Percentiles rank a stretch among this genome's conserved stretches.
These are phyloP conservation scores for Solenopsis invicta DNA, from an alignment of 1,140 invertebrate species.

Conservation along the genomic window DNA sequence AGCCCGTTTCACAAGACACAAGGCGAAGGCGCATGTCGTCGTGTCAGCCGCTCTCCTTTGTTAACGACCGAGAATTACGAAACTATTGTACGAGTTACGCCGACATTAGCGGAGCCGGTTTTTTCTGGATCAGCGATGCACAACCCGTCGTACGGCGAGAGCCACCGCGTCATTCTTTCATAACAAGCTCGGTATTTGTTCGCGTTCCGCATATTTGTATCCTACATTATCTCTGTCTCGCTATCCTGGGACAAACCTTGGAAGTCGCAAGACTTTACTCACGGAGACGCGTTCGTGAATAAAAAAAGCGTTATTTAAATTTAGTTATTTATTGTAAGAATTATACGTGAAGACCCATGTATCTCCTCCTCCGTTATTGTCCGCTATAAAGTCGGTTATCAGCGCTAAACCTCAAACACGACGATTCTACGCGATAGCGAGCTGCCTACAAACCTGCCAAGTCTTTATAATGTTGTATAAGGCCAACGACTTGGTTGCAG, in stretches of 20 bases:
- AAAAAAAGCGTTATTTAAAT: neutral
- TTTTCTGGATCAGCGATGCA: constrained; percentile 46
- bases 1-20: constrained; percentile 62
- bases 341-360: neutral
- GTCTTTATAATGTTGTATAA: constrained; percentile 14
- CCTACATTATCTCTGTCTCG: constrained; percentile 4
- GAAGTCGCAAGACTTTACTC: neutral
- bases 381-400: constrained; percentile 12
- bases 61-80: constrained; percentile 58
- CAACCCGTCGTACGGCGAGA: neutral
- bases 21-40: constrained; percentile 38
- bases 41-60: constrained; percentile 58
- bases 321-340: neutral
- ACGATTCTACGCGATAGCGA: constrained; percentile 21
- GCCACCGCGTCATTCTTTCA: constrained; percentile 28
- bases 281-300: neutral
- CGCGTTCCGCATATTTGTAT: constrained; percentile 2
- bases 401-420: neutral
- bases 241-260: neutral
- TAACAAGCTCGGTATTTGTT: constrained; percentile 28
- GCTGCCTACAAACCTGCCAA: neutral
- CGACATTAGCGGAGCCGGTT: constrained; percentile 13
- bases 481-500: neutral
- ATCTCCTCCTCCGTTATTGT: neutral
- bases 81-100: constrained; percentile 23